Base-by-base conservation (phyloP, 2,888 invertebrate species). In the Pilophorus perplexus region DNA sequence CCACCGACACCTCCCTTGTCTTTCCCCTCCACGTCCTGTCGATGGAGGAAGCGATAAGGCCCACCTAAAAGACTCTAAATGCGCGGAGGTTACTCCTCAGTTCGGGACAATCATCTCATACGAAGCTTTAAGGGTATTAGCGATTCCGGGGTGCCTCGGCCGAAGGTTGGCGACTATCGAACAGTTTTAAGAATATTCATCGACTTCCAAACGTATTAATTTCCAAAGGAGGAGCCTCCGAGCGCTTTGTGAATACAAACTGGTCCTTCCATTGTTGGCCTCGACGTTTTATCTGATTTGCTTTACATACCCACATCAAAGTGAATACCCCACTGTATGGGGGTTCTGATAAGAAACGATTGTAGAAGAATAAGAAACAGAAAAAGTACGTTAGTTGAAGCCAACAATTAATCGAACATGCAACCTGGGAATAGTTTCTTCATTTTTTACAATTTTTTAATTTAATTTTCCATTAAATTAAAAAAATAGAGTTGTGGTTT, bases 21-120 rank as follows among this genome's bases (percentile, higher is more conserved):
- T n/a, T n/a, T n/a, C n/a, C n/a, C n/a, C n/a, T n/a, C n/a, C n/a
- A n/a, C n/a, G n/a, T n/a, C n/a, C n/a, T n/a, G n/a, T 22, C 20
- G 42, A 59, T 42, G 25, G 44, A 59, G 62, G 62, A 62, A 62
- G 62, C 62, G 62, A 62, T 62, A 62, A 62, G 62, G 33, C 33
- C 6, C 6, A 8, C 33, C 6, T 8, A 33, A 8, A 12, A 6
- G 33, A 33, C 12, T 12, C 33, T 8, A 33, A 6, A 33, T 12
- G 33, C 33, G 33, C 6, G 12, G 12, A 33, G 33, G 12, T 12
- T 33, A 12, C 33, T 12, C 33, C 33, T 33, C 33, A 33, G 33
- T n/a, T n/a, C n/a, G 12, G 12, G 33, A 33, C 33, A 12, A 33
- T 33, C 33, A 33, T 33, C 6, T 8, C 6, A 8, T 12, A 6